phyloP scores from a whole-genome alignment of 2,113 vertebrate species.

The Anser brachyrhynchus region DNA sequence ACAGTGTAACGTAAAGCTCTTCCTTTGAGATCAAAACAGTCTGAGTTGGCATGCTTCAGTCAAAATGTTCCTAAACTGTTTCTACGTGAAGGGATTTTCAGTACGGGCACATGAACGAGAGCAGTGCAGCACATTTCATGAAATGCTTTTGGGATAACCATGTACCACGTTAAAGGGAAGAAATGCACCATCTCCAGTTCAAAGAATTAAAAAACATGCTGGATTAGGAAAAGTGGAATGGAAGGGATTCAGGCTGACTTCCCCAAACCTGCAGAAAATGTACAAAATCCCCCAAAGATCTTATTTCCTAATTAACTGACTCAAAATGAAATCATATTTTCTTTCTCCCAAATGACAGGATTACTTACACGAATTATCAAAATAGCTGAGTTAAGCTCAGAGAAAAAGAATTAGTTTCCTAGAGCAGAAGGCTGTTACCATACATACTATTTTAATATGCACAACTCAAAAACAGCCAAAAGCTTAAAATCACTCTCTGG shows the following conservation, averaged over 20 bases:
- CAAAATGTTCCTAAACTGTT: background rate
- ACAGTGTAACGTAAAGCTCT: background rate
- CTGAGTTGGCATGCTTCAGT: background rate
- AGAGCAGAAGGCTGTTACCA: conserved; percentile 63
- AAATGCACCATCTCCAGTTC: background rate
- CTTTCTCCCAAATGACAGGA: conserved; percentile 69
- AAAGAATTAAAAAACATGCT: background rate
- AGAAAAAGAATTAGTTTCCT: conserved; percentile 62
- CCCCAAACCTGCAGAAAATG: conserved; percentile 45
- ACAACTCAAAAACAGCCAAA: conserved; percentile 67
- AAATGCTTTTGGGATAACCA: background rate
- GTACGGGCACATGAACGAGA: background rate
- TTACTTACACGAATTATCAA: conserved; percentile 69
- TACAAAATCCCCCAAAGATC: conserved; percentile 60
- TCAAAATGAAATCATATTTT: conserved; percentile 68
- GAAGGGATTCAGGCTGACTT: conserved; percentile 37
- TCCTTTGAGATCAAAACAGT: background rate
- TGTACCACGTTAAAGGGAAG: background rate
- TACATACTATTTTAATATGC: conserved; percentile 66
- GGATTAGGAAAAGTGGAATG: background rate
- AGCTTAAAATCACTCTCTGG: conserved; percentile 64
- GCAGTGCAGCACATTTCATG: background rate
- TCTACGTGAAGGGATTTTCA: background rate
- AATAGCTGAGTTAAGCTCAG: conserved; percentile 63
- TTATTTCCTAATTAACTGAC: conserved; percentile 68